Conservation (phyloP, 2,888 invertebrate species). For the Meloe dianella region DNA sequence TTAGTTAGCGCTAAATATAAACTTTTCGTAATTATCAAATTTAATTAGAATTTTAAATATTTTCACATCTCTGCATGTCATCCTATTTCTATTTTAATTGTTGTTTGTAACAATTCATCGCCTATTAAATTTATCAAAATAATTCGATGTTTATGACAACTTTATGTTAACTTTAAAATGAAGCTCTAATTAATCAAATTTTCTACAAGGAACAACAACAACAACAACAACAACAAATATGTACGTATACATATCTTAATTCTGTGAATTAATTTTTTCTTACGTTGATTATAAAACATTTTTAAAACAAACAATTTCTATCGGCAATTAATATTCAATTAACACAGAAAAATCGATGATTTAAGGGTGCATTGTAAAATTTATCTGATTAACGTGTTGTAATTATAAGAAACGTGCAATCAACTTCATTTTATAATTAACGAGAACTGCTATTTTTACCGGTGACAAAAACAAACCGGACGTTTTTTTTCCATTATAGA, state of each 20-base stretch:
- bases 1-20: constrained; percentile 5
- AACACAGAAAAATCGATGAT: constrained; percentile 1
- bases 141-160: background rate
- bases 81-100: background rate
- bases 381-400: background rate
- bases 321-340: no score
- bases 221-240: background rate
- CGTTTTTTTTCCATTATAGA: no score
- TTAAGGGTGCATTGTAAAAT: constrained; percentile 10
- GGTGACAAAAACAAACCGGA: background rate
- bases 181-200: constrained; percentile 7
- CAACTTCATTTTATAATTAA: constrained; percentile 14
- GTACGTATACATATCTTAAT: background rate
- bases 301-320: background rate
- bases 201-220: background rate
- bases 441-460: background rate
- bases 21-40: background rate
- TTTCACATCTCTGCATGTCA: background rate
- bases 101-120: background rate
- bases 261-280: background rate
- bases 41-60: constrained; percentile 3
- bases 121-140: background rate
- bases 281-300: background rate
- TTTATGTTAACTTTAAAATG: background rate
- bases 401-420: constrained; percentile 3